phyloP scores from a whole-genome alignment of 23 tunicate genomes.

The Ascidia mentula region DNA sequence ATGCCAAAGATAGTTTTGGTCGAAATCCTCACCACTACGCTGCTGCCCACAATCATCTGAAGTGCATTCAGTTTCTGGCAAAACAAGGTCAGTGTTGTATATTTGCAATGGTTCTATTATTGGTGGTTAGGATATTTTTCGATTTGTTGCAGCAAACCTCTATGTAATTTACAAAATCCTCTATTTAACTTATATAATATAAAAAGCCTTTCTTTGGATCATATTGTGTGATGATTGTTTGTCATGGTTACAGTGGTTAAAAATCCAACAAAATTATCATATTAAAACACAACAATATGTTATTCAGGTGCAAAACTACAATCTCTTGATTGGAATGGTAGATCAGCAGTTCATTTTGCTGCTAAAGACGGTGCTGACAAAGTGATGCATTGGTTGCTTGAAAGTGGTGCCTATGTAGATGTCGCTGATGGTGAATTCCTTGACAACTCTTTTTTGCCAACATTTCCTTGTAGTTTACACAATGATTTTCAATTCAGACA shows the following conservation, averaged over 20 bases:
- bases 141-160: too few species aligned
- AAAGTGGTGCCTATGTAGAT: slow-evolving; percentile 25
- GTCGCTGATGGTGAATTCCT: slow-evolving; percentile 27
- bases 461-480: not conserved
- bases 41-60: slow-evolving; percentile 39
- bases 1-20: slow-evolving; percentile 35
- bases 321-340: slow-evolving; percentile 38
- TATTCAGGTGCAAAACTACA: slow-evolving; percentile 68
- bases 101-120: not conserved
- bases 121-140: not conserved
- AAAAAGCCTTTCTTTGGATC: too few species aligned
- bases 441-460: not conserved
- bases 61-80: slow-evolving; percentile 44
- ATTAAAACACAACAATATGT: too few species aligned
- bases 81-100: slow-evolving; percentile 34
- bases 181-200: too few species aligned
- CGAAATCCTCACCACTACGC: slow-evolving; percentile 52
- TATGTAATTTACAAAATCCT: too few species aligned
- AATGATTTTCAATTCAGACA: slow-evolving; percentile 17
- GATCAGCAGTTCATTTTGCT: slow-evolving; percentile 42
- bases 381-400: slow-evolving; percentile 59
- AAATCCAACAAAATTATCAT: too few species aligned
- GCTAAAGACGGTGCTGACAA: slow-evolving; percentile 41
- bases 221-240: too few species aligned
- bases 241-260: too few species aligned